Conservation (phyloP, 1,140 invertebrate genomes). For the Idris sp. region DNA sequence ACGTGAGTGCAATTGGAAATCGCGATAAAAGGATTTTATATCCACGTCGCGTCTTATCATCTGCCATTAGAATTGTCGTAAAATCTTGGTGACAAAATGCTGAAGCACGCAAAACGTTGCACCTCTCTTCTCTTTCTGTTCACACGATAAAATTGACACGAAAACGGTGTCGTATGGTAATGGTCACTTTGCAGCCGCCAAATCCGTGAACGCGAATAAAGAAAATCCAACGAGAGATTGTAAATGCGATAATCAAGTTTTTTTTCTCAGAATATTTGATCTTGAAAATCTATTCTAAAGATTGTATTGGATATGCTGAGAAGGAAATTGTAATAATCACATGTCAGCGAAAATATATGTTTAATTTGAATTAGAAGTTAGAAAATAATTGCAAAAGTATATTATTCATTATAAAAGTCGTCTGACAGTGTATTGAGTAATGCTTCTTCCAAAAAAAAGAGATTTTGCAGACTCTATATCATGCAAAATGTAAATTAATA, state of each 20-base stretch:
- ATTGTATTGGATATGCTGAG: too few relatives aligned
- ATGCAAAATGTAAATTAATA: too few relatives aligned
- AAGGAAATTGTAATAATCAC: too few relatives aligned
- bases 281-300: constrained; percentile 23
- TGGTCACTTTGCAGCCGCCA: constrained; percentile 40
- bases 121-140: constrained; percentile 6
- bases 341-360: too few relatives aligned
- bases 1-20: constrained; percentile 8
- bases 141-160: constrained; percentile 44
- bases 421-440: too few relatives aligned
- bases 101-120: constrained; percentile 32
- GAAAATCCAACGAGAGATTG: constrained; percentile 30
- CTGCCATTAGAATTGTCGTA: constrained; percentile 47
- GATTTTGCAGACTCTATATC: too few relatives aligned
- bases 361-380: too few relatives aligned
- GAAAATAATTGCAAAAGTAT: too few relatives aligned
- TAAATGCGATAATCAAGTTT: constrained; percentile 17
- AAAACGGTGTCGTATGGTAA: constrained; percentile 28
- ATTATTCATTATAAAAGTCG: too few relatives aligned
- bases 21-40: constrained; percentile 43
- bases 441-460: too few relatives aligned
- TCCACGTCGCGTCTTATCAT: constrained; percentile 41
- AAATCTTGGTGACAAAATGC: constrained; percentile 42
- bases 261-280: constrained; percentile 35
- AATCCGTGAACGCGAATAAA: constrained; percentile 28